A percentile compares a stretch with the other conserved stretches of the same genome.
Evolutionary conservation across 2,797 vertebrate species (phyloP).

Genomic region (Meda fulgida): DNA sequence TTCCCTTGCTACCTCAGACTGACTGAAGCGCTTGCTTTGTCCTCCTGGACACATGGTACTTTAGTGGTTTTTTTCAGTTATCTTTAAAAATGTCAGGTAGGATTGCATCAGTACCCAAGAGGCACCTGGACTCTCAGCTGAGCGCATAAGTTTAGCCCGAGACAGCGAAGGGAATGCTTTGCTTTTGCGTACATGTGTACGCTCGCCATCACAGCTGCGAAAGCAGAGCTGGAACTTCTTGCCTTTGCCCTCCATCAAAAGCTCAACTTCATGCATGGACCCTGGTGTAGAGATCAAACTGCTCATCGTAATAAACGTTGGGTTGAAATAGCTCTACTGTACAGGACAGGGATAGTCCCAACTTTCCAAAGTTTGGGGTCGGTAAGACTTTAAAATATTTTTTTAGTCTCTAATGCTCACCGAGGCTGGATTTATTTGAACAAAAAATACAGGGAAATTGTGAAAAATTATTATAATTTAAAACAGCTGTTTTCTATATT

Average conservation of each 20-base stretch:
- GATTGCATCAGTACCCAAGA: conserved; percentile 56
- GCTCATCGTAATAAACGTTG: background rate
- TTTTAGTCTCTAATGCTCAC: background rate
- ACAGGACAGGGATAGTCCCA: too few species aligned
- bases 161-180: conserved; percentile 18
- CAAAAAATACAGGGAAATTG: background rate
- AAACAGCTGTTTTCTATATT: background rate
- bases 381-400: too few species aligned
- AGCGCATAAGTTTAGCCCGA: conserved; percentile 54
- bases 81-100: conserved; percentile 51
- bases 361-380: background rate
- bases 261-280: background rate
- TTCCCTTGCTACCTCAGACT: conserved; percentile 45
- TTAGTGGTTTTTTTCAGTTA: background rate
- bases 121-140: conserved; percentile 56
- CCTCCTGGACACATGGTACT: background rate
- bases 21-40: conserved; percentile 24
- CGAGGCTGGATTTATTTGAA: background rate
- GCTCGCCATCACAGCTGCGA: conserved; percentile 12
- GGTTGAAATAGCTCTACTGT: background rate
- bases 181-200: conserved; percentile 22
- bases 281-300: background rate
- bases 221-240: conserved; percentile 21
- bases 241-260: conserved; percentile 25
- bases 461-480: background rate